phyloP scores from a whole-genome alignment of 2,797 vertebrate species.

The Schizopygopsis pylzovi region DNA sequence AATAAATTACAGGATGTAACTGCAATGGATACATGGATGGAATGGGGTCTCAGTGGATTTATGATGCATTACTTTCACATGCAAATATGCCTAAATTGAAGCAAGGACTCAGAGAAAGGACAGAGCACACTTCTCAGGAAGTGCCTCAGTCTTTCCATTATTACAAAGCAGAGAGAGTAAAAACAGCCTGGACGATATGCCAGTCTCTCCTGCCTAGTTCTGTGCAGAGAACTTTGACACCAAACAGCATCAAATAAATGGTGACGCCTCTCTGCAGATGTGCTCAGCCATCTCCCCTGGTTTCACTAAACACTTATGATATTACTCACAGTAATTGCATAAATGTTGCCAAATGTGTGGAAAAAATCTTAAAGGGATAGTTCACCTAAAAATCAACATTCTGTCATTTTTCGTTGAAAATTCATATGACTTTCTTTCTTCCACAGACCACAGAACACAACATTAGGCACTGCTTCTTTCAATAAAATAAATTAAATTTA shows the following conservation, averaged over 20 bases:
- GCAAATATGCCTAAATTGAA: constrained; percentile 74
- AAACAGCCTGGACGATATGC: constrained; percentile 71
- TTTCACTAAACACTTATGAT: constrained; percentile 79
- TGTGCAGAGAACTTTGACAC: constrained; percentile 69
- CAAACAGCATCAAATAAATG: constrained; percentile 73
- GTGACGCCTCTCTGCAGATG: constrained; percentile 72
- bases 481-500: not conserved
- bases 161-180: constrained; percentile 64
- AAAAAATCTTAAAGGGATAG: constrained; percentile 59
- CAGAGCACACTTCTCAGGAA: constrained; percentile 72
- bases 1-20: not conserved
- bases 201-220: constrained; percentile 69
- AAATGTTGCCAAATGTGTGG: constrained; percentile 76
- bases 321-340: constrained; percentile 73
- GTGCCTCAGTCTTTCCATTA: constrained; percentile 72
- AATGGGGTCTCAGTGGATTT: not conserved
- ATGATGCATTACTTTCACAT: constrained; percentile 71
- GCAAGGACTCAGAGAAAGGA: constrained; percentile 53
- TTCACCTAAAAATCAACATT: not conserved
- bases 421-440: not conserved
- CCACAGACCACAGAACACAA: not conserved
- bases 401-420: constrained; percentile 6
- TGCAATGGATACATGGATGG: not conserved
- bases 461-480: not conserved
- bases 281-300: constrained; percentile 73